Evolutionary conservation across 1,140 invertebrate species (phyloP).

Genomic region (Gerris buenoi): DNA sequence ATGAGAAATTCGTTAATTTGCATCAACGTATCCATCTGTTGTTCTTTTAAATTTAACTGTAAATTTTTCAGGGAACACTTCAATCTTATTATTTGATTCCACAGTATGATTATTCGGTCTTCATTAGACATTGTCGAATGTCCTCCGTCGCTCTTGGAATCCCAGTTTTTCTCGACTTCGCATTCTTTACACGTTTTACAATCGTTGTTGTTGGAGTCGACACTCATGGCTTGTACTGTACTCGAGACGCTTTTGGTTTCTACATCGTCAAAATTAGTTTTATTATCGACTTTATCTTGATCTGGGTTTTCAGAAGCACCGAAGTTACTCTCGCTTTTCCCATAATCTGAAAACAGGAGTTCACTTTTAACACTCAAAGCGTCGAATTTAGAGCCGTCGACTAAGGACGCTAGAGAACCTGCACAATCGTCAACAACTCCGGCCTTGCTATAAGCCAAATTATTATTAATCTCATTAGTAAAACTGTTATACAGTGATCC

Average conservation of each 20-base stretch:
- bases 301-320: background rate
- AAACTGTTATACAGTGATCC: background rate
- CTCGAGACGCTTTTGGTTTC: background rate
- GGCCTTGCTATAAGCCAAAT: background rate
- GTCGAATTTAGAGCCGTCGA: background rate
- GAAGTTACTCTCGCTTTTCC: background rate
- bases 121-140: too few species aligned
- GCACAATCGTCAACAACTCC: background rate
- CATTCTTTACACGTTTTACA: too few species aligned
- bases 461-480: background rate
- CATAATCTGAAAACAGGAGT: background rate
- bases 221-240: background rate
- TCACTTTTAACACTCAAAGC: background rate
- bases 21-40: conserved; percentile 1
- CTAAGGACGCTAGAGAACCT: background rate
- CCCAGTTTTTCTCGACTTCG: too few species aligned
- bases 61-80: background rate
- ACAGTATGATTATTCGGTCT: too few species aligned
- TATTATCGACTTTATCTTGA: background rate
- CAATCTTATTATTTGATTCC: background rate
- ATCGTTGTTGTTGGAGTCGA: too few species aligned
- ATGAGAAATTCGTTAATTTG: background rate
- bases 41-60: conserved; percentile 1
- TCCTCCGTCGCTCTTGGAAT: too few species aligned
- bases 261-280: background rate